Evolutionary conservation across 1,140 invertebrate genomes (phyloP).

Genomic region (Mycetomoellerius zeteki): DNA sequence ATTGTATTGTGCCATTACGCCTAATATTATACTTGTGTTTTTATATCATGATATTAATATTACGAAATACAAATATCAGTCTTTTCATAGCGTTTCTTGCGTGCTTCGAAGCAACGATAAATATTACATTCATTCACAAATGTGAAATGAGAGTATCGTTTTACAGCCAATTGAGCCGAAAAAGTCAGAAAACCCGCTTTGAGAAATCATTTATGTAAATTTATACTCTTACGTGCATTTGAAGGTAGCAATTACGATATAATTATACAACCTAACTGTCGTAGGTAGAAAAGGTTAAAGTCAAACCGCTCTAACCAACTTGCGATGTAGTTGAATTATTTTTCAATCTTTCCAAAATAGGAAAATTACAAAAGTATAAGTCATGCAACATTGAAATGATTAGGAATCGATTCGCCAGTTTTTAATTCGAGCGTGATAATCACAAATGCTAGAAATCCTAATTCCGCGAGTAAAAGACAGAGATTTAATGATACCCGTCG

Average conservation of each 20-base stretch:
- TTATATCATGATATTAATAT: background rate
- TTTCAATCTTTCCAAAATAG: slow-evolving; percentile 26
- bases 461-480: background rate
- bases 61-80: background rate
- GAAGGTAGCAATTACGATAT: background rate
- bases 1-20: no score
- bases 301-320: background rate
- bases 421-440: background rate
- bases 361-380: background rate
- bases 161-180: no score
- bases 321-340: background rate
- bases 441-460: background rate
- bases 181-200: background rate
- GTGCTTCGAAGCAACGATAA: background rate
- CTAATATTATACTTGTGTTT: no score
- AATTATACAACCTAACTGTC: background rate
- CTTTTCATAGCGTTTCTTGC: background rate
- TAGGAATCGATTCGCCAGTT: background rate
- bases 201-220: background rate
- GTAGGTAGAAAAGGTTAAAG: slow-evolving; percentile 19
- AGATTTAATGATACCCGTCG: background rate
- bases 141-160: background rate
- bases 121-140: background rate
- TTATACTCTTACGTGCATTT: slow-evolving; percentile 17
- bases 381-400: background rate